A percentile compares a stretch with the other conserved stretches of the same genome.
Evolutionary conservation across 2,797 vertebrate species (phyloP).

Genomic region (Picus viridis): DNA sequence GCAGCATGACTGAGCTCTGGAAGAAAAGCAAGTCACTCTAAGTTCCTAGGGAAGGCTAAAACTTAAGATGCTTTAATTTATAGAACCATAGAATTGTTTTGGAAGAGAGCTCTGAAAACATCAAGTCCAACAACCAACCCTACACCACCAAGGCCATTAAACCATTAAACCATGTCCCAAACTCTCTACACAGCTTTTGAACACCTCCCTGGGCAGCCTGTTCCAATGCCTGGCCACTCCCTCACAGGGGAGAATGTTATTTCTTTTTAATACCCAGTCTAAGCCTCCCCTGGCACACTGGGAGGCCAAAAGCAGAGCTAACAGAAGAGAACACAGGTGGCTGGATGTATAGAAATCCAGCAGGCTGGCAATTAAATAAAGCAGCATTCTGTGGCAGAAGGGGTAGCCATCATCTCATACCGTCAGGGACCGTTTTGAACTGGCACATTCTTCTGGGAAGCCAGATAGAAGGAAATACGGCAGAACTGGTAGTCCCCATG

Average conservation of each 20-base stretch:
- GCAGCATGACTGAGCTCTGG: neutral
- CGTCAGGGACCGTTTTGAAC: neutral
- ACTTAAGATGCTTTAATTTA: neutral
- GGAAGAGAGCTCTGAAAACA: no score
- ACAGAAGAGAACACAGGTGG: neutral
- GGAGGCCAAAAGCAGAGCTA: neutral
- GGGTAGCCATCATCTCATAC: neutral
- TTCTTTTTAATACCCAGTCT: no score
- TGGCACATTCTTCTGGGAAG: neutral
- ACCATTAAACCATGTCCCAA: no score
- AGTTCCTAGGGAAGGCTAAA: neutral
- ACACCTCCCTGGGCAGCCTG: no score
- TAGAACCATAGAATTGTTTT: no score
- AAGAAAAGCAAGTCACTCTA: neutral
- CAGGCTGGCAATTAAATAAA: neutral
- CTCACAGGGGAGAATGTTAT: no score
- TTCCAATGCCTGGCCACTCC: no score
- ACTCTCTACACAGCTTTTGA: no score
- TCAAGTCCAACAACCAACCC: no score
- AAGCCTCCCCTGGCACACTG: no score
- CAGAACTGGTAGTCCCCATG: neutral
- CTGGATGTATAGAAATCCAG: neutral
- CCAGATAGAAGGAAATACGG: neutral
- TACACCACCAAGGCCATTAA: no score
- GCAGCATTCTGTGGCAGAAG: neutral